Evolutionary conservation across 1,140 invertebrate genomes (phyloP), one percentile per base, ranked within the genome.

Genomic region (Drosophila carrolli): DNA sequence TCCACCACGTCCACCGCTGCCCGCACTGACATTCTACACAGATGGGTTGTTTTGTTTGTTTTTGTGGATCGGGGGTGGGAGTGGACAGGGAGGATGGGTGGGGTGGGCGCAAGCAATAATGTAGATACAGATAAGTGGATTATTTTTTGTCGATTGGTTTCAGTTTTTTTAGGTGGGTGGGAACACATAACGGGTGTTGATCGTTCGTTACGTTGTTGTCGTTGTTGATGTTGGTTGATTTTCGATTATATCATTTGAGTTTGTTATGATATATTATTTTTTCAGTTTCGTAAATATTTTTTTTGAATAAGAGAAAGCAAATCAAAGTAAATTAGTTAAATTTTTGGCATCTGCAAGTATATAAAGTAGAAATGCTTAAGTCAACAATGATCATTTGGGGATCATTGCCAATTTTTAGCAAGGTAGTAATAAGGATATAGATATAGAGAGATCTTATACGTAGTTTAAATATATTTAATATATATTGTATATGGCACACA

Each of bases 261-360:
- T 74, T 68, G 47, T 70, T 68, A 72, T 74, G 57, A 65, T 76
- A 50, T 78, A 77, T 73, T 50, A 46, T 73, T 59, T 85, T 54
- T 57, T 78, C 50, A 58, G 57, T 66, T 85, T 81, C 54, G 37
- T 77, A 54, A 70, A 71, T 70, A 47, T 54, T 54, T 53, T 74
- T 80, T 78, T 91, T 91, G 89, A 91, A 89, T 91, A 91, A 91
- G 89, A 91, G 78, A 91, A 91, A 91, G 88, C 89, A 91, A 91
- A 91, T 91, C 81, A 91, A 91, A 90, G 86, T 90, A 84, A 91
- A 91, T 91, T 91, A 91, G 89, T 91, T 91, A 89, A 89, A 90
- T 89, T 89, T 86, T 86, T 89, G 85, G 85, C 73, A 90, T 90
- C 85, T 90, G 85, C 78, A 90, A 90, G 85, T 90, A 90, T 76